phyloP scores from a whole-genome alignment of 1,140 invertebrate species.

The Anadara kagoshimensis region DNA sequence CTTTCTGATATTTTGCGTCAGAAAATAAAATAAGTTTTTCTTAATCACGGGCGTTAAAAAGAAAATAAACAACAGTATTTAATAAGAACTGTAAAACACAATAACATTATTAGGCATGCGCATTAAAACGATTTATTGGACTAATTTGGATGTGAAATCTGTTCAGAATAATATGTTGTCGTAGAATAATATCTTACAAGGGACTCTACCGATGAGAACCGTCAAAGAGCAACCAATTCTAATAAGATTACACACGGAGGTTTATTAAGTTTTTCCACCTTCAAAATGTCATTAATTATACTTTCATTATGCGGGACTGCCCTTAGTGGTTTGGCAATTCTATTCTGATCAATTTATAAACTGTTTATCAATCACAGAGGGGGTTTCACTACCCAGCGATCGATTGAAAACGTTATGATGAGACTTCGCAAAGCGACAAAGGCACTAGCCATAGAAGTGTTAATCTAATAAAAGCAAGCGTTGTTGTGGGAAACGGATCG shows the following conservation, averaged over 20 bases:
- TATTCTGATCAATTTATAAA: conserved; percentile 43
- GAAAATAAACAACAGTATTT: no score
- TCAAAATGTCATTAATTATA: conserved; percentile 39
- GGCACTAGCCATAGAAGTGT: not conserved
- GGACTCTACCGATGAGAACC: conserved; percentile 2
- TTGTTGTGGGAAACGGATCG: conserved; percentile 34
- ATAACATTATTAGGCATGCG: no score
- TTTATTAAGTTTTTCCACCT: conserved; percentile 48
- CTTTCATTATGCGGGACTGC: conserved; percentile 32
- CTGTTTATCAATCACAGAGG: conserved; percentile 46
- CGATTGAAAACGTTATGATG: conserved; percentile 4
- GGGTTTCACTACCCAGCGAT: conserved; percentile 15
- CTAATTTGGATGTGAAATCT: no score
- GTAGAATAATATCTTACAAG: no score
- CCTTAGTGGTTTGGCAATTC: conserved; percentile 32
- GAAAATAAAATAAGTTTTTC: no score
- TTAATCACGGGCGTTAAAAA: no score
- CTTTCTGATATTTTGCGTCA: no score
- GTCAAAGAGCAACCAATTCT: conserved; percentile 38
- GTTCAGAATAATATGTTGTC: no score
- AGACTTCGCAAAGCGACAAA: conserved; percentile 8
- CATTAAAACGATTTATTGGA: no score
- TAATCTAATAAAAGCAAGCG: conserved; percentile 26
- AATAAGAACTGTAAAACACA: no score
- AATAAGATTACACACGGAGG: conserved; percentile 30